Conservation (phyloP, 1,140 invertebrate species). For the Acromyrmex charruanus region DNA sequence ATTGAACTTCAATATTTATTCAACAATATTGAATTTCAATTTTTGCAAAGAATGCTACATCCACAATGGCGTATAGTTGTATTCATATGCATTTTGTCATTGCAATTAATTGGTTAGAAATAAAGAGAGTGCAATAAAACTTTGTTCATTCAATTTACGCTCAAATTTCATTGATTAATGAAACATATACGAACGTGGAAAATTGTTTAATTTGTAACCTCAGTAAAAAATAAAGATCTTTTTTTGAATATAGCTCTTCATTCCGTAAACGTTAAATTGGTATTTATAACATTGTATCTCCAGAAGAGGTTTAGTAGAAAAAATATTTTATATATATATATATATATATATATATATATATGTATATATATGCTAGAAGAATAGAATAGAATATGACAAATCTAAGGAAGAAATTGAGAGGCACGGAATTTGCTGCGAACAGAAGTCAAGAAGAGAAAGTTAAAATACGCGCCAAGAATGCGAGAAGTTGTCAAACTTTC, state of each 20-base stretch:
- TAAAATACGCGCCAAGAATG: slow-evolving; percentile 66
- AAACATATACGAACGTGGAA: neutral
- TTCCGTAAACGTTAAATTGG: neutral
- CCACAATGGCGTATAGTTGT: neutral
- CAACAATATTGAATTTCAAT: too few species aligned
- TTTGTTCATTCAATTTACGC: slow-evolving; percentile 68
- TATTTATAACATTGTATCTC: slow-evolving; percentile 58
- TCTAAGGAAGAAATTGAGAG: slow-evolving; percentile 41
- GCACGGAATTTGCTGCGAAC: slow-evolving; percentile 34
- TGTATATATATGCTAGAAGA: too few species aligned
- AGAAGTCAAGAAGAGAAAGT: slow-evolving; percentile 62
- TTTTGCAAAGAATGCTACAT: too few species aligned
- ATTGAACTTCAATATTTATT: too few species aligned
- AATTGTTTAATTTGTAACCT: slow-evolving; percentile 65
- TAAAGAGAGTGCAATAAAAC: slow-evolving; percentile 52
- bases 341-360: too few species aligned
- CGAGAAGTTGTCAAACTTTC: slow-evolving; percentile 76
- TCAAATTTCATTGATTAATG: slow-evolving; percentile 26
- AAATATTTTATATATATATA: neutral
- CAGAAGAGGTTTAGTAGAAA: neutral
- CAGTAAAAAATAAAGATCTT: slow-evolving; percentile 70
- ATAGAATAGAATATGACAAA: neutral
- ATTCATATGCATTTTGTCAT: slow-evolving; percentile 32
- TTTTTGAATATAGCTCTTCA: neutral
- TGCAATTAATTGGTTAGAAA: slow-evolving; percentile 49